These are phyloP conservation scores for Hypena proboscidalis DNA, from an alignment of 2,888 invertebrate species.

Conservation along the genomic window DNA sequence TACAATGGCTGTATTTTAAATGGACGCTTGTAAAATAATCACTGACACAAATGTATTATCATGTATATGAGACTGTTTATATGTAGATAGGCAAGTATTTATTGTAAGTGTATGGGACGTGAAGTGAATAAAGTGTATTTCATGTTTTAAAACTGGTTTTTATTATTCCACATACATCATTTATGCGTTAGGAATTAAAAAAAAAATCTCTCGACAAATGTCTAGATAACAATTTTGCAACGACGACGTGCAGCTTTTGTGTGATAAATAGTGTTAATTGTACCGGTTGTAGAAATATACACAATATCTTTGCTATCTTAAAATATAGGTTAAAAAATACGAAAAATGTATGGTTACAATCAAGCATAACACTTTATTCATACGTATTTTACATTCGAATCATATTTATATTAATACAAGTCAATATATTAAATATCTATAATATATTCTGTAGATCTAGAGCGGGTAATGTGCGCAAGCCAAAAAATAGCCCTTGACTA, in stretches of 20 bases:
- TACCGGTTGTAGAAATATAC: no score
- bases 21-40: conserved; percentile 1
- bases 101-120: conserved; percentile 31
- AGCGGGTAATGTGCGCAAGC: not conserved
- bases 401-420: conserved; percentile 29
- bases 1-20: no score
- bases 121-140: conserved; percentile 27
- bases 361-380: conserved; percentile 40
- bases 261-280: no score
- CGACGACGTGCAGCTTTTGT: no score
- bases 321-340: not conserved
- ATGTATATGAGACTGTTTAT: conserved; percentile 47
- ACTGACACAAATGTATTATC: conserved; percentile 10
- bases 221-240: no score
- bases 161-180: no score
- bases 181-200: not conserved
- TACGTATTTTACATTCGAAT: conserved; percentile 41
- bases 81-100: conserved; percentile 38
- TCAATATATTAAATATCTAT: conserved; percentile 40
- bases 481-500: no score
- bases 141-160: conserved; percentile 26
- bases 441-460: not conserved
- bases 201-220: no score
- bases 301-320: no score
- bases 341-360: not conserved